A percentile compares a stretch with the other conserved stretches of the same genome.
phyloP scores from a whole-genome alignment of 2,113 vertebrate genomes.

The Alexandromys fortis region DNA sequence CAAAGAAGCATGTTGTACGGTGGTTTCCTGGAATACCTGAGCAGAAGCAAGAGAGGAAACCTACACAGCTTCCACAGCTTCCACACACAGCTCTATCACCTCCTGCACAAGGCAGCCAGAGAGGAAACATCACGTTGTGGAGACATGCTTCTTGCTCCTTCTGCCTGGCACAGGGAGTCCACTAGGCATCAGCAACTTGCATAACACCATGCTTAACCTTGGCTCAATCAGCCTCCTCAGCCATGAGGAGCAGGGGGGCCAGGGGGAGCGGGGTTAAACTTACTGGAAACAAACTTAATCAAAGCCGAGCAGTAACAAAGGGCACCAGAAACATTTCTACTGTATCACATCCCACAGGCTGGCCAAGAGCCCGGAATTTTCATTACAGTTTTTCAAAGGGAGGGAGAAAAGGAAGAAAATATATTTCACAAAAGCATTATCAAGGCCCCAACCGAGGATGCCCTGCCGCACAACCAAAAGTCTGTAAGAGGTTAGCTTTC shows the following conservation, averaged over 20 bases:
- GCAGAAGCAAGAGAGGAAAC: neutral
- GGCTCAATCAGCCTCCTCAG: slow-evolving; percentile 66
- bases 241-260: neutral
- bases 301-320: slow-evolving; percentile 83
- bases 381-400: slow-evolving; percentile 74
- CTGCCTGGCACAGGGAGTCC: neutral
- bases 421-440: slow-evolving; percentile 75
- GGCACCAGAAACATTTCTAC: slow-evolving; percentile 83
- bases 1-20: neutral
- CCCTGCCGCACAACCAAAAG: slow-evolving; percentile 68
- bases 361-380: slow-evolving; percentile 85
- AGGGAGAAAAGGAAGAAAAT: slow-evolving; percentile 43
- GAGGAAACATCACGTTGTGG: neutral
- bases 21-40: neutral
- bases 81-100: neutral
- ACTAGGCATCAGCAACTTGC: neutral
- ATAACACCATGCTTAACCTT: slow-evolving; percentile 73
- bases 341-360: slow-evolving; percentile 83
- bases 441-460: slow-evolving; percentile 63
- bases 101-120: neutral
- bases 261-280: slow-evolving; percentile 64
- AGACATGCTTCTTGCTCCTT: neutral
- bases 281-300: slow-evolving; percentile 87
- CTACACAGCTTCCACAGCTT: neutral
- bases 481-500: slow-evolving; percentile 77